Evolutionary conservation across 2,797 vertebrate species (phyloP).

Genomic region (Leuciscus waleckii): DNA sequence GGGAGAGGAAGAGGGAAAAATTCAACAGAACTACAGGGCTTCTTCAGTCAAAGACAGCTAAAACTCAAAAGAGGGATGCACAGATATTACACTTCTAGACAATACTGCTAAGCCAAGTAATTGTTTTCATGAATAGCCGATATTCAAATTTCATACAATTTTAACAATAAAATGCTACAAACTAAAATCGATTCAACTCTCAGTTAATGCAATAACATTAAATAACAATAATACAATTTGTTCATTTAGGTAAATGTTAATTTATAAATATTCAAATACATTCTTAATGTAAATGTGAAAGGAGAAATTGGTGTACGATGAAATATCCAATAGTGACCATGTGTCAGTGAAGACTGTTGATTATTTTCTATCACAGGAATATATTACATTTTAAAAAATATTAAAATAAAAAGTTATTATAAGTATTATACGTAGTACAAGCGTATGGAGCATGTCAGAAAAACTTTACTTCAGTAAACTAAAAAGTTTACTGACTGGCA

Average conservation of each 20-base stretch:
- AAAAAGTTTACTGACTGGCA: not conserved
- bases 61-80: not conserved
- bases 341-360: not conserved
- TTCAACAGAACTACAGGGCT: not conserved
- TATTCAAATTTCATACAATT: not conserved
- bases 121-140: no score
- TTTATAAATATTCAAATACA: not conserved
- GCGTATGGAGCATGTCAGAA: not conserved
- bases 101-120: not conserved
- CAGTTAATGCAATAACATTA: not conserved
- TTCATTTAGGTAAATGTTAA: not conserved
- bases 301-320: not conserved
- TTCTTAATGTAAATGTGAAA: not conserved
- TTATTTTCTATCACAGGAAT: not conserved
- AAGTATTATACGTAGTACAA: not conserved
- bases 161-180: not conserved
- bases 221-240: no score
- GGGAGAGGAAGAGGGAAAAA: conserved; percentile 57
- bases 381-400: not conserved
- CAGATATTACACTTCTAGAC: not conserved
- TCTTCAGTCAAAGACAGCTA: not conserved
- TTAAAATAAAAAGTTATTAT: not conserved
- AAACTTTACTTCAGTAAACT: not conserved
- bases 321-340: not conserved
- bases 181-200: no score